Conservation (phyloP, 2,888 invertebrate genomes). For the Tanytarsus gracilentus region DNA sequence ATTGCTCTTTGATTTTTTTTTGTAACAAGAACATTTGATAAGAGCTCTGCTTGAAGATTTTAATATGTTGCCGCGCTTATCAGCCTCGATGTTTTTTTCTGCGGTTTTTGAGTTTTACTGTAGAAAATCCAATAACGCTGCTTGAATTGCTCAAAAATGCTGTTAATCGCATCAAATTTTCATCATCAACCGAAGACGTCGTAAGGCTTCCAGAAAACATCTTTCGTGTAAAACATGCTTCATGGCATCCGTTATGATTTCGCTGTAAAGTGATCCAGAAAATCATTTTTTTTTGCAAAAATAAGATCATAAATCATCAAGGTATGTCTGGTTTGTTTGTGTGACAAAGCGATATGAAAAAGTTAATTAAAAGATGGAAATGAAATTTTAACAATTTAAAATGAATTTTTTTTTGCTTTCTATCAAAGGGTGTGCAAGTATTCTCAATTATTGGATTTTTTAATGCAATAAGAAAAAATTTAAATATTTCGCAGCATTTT, state of each 20-base stretch:
- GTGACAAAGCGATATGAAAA: not conserved
- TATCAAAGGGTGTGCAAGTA: too few species aligned
- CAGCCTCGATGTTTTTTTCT: too few species aligned
- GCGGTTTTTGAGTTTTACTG: too few species aligned
- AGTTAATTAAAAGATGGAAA: conserved; percentile 6
- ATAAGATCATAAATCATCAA: not conserved
- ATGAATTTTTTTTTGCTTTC: not conserved
- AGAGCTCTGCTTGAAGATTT: too few species aligned
- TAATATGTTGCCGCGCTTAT: too few species aligned
- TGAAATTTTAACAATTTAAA: not conserved
- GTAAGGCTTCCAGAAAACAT: conserved; percentile 6
- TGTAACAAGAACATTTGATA: not conserved
- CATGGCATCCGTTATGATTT: conserved; percentile 3
- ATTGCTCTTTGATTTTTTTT: not conserved
- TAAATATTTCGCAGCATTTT: too few species aligned
- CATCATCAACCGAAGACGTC: too few species aligned
- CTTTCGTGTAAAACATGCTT: not conserved
- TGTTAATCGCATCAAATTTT: too few species aligned
- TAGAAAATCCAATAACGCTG: too few species aligned
- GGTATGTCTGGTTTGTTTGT: not conserved
- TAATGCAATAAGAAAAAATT: too few species aligned
- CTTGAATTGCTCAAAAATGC: too few species aligned
- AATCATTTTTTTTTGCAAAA: not conserved
- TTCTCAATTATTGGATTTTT: too few species aligned
- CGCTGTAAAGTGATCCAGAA: not conserved